Base-by-base conservation (phyloP, 1,140 invertebrate genomes). In the Ceratina australensis region DNA sequence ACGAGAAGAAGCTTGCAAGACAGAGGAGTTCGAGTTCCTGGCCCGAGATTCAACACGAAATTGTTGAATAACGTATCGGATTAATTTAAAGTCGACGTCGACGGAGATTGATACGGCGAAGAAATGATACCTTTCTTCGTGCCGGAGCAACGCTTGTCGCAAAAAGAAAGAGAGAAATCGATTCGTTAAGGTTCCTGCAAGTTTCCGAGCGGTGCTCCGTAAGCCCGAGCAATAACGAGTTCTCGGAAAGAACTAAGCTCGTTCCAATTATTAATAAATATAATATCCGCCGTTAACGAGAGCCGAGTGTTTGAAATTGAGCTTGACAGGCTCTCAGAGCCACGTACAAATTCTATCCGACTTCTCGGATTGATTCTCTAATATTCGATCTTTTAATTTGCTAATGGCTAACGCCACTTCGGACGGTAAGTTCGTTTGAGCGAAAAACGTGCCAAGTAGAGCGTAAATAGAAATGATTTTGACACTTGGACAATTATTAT, bases 401-500 rank as follows among this genome's bases (percentile, higher is more conserved):
- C 15, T 28, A 28, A 61, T 61, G n/a, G 24, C 18, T 61, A 18
- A 3, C 22, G n/a, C 16, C 10, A 28, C 22, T 61, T 61, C 28
- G 10, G 18, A 22, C 13, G 13, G 2, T 4, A 24, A 28, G 28
- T 12, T 12, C 18, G 20, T 28, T 13, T 3, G 24, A 42, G 20
- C 2, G 61, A 20, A 42, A 42, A 47, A 64, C 61, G n/a, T 64
- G 61, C 28, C 61, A 64, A 64, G 28, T 42, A 33, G 61, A 47
- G 28, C 61, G 20, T 22, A 42, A 64, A 33, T 64, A 42, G 20
- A 47, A 64, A 64, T 42, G 28, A 64, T 64, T 64, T 64, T 64
- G 61, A 64, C 61, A 64, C n/a, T 64, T 42, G 1, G n/a, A 22
- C 61, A 64, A 64, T 64, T 64, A 42, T 47, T 20, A 20, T 13